These are phyloP conservation scores for Gonatopus flavifemur DNA, from an alignment of 1,140 invertebrate genomes.

Conservation along the genomic window DNA sequence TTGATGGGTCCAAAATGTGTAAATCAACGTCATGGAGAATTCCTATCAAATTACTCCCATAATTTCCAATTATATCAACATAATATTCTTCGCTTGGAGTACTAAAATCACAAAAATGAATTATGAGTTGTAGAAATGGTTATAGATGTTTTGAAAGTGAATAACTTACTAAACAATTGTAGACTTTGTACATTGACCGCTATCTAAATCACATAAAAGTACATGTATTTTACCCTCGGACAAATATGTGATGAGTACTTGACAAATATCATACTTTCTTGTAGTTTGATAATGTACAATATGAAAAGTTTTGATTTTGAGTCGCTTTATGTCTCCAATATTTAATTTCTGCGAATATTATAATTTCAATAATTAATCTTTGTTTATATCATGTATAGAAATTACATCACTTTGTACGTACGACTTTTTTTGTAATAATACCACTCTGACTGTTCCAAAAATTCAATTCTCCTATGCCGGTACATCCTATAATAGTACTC, in stretches of 20 bases:
- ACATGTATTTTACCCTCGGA: slow-evolving; percentile 33
- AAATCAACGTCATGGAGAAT: slow-evolving; percentile 39
- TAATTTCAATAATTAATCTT: slow-evolving; percentile 5
- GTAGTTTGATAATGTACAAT: slow-evolving; percentile 35
- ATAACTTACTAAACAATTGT: slow-evolving; percentile 24
- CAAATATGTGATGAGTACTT: slow-evolving; percentile 40
- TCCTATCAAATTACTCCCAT: slow-evolving; percentile 49
- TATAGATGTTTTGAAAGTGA: not conserved
- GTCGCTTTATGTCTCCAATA: slow-evolving; percentile 16
- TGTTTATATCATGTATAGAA: not conserved
- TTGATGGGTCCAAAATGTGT: slow-evolving; percentile 41
- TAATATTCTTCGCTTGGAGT: slow-evolving; percentile 38
- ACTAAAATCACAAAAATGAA: slow-evolving; percentile 26
- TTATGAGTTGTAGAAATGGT: slow-evolving; percentile 1
- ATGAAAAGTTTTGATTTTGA: slow-evolving; percentile 51
- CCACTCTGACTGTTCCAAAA: slow-evolving; percentile 62
- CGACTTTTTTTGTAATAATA: slow-evolving; percentile 52
- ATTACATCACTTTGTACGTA: slow-evolving; percentile 25
- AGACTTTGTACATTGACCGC: slow-evolving; percentile 29
- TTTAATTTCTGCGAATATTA: slow-evolving; percentile 38
- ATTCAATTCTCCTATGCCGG: slow-evolving; percentile 56
- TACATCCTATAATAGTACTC: slow-evolving; percentile 60
- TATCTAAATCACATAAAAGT: slow-evolving; percentile 42
- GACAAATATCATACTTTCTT: slow-evolving; percentile 25
- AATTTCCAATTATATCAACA: slow-evolving; percentile 49